Base-by-base conservation (phyloP, 2,888 invertebrate species). In the Cyrtodaria siliqua region DNA sequence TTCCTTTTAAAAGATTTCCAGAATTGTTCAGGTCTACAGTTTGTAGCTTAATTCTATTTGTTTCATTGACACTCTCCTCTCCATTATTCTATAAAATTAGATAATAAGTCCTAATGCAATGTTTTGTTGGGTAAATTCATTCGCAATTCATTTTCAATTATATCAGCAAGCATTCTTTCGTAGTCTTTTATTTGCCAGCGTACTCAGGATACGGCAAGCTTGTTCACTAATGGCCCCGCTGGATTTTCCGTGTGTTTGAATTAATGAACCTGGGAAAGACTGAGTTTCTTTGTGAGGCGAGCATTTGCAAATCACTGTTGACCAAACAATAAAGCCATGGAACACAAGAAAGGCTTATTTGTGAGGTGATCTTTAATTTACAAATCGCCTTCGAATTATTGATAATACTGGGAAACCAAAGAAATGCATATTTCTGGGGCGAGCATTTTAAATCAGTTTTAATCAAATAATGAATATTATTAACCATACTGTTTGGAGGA, bases 91-190 rank as follows among this genome's bases (percentile, higher is more conserved):
- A 24, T 67, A 47, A 68, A 60, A 63, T 67, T 53, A 49, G 59
- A 63, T 77, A 77, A 77, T 72, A 42, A 62, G 38, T 59, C 59
- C 56, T 72, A 77, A 71, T 77, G 77, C 67, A 68, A 77, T 71
- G 71, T 77, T 77, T 77, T 77, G 77, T 77, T 63, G 71, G 62
- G 23, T 68, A 71, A 71, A 77, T 68, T 77, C 71, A 77, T 63
- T 68, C 71, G 27, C 71, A 61, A 72, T 77, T 68, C 66, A 55
- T 56, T 77, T 77, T 62, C 77, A 71, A 77, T 77, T 62, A 62
- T 27, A 68, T 38, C 77, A 71, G 67, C 77, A 63, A 47, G 77
- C 38, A 27, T 29, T 20, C 66, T 62, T 68, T 63, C 57, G 49
- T 57, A 33, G 67, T 53, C 67, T 59, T 73, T 73, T 61, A 55